Base-by-base conservation (phyloP, 2,888 invertebrate species). In the Scaptomyza caliginosa region DNA sequence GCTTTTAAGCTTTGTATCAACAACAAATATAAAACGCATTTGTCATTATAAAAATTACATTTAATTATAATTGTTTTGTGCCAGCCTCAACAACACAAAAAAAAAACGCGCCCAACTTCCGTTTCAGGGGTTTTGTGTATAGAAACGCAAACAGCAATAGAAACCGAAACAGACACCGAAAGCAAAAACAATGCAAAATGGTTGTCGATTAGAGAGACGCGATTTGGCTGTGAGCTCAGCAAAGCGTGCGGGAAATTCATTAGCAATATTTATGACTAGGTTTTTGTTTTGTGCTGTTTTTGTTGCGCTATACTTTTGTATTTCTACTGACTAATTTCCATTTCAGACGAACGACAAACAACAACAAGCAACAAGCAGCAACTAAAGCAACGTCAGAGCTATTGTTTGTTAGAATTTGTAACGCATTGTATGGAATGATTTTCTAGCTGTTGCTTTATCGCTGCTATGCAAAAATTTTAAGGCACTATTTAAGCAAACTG, bases 221-320 rank as follows among this genome's bases (percentile, higher is more conserved):
- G 67, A 80, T 67, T 62, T 64, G 64, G 62, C 32, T 73, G 59
- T 67, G 70, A 66, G 82, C 66, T 81, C 70, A 86, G 64, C 81
- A 86, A 79, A 86, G 87, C 80, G 83, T 86, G 82, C 87, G 87
- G 82, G 88, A 88, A 82, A 88, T 82, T 88, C 88, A 88, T 82
- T 82, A 88, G 85, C 87, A 80, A 88, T 83, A 86, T 88, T 86
- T 82, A 88, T 83, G 86, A 76, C 77, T 73, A 55, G 62, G 54
- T 48, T 55, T 49, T 60, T 26, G 30, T 60, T 49, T 42, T 48
- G 30, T 48, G 62, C 40, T 26, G 28, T 23, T 59, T 40, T 40
- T 26, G 36, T 52, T 46, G 36, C 11, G 45, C 50, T 69, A 56
- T 64, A 62, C 55, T 56, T 52, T 57, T 48, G 42, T 70, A 74